Percentiles rank a stretch among this genome's conserved stretches.
Evolutionary conservation across 2,888 invertebrate species (phyloP).

Genomic region (Petrolisthes manimaculis): DNA sequence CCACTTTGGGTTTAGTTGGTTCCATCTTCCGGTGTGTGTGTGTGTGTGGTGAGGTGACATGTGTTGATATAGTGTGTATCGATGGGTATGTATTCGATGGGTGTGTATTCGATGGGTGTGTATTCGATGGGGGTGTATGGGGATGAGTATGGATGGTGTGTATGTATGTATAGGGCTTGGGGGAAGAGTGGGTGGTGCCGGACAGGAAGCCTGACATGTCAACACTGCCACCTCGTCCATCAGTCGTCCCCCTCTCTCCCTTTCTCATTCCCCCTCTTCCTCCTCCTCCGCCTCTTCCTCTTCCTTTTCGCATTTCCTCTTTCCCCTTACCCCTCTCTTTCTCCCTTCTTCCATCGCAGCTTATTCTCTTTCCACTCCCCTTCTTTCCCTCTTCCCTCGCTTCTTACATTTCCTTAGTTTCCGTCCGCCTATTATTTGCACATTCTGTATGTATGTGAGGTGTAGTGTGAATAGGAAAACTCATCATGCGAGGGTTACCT

Average conservation of each 20-base stretch:
- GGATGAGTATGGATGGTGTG: background rate
- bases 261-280: background rate
- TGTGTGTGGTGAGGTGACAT: background rate
- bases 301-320: background rate
- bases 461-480: background rate
- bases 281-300: background rate
- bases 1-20: too few relatives aligned
- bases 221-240: conserved; percentile 17
- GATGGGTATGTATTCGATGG: too few relatives aligned
- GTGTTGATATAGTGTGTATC: too few relatives aligned
- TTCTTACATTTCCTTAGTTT: background rate
- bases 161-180: background rate
- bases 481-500: background rate
- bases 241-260: conserved; percentile 1
- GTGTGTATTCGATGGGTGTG: too few relatives aligned
- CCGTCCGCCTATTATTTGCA: background rate
- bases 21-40: background rate
- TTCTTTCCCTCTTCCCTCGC: background rate
- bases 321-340: background rate
- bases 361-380: background rate
- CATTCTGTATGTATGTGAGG: background rate
- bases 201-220: conserved; percentile 26
- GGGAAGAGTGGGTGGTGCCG: conserved; percentile 2
- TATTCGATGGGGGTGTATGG: too few relatives aligned
- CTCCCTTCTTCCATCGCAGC: background rate